Percentiles rank a stretch among this genome's conserved stretches.
Evolutionary conservation across 2,797 vertebrate genomes (phyloP).

Genomic region (Macropodus opercularis): DNA sequence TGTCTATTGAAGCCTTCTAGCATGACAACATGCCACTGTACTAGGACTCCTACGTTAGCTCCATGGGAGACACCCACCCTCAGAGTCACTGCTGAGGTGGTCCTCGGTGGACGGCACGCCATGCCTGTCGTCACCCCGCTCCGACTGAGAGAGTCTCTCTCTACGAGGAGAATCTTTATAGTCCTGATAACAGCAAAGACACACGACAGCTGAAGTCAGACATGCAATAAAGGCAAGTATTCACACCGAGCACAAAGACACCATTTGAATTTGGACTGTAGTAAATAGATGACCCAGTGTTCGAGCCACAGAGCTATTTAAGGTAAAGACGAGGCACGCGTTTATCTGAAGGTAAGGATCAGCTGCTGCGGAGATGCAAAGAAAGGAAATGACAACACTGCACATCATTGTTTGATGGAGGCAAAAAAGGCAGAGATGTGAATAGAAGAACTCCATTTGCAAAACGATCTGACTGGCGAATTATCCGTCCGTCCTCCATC

Average conservation of each 20-base stretch:
- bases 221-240: slow-evolving; percentile 16
- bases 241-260: slow-evolving; percentile 39
- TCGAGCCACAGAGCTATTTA: slow-evolving; percentile 58
- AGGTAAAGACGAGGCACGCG: slow-evolving; percentile 57
- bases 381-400: slow-evolving; percentile 48
- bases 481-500: slow-evolving; percentile 33
- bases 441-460: slow-evolving; percentile 44
- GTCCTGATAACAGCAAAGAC: slow-evolving; percentile 55
- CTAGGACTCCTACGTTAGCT: too few species aligned
- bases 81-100: slow-evolving; percentile 83
- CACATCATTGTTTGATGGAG: slow-evolving; percentile 51
- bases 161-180: slow-evolving; percentile 65
- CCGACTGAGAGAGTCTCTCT: slow-evolving; percentile 55
- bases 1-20: too few species aligned
- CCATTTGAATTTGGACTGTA: slow-evolving; percentile 44
- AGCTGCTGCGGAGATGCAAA: slow-evolving; percentile 72
- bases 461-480: slow-evolving; percentile 37
- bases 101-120: slow-evolving; percentile 69
- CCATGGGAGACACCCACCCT: slow-evolving; percentile 68
- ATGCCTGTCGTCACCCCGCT: slow-evolving; percentile 69
- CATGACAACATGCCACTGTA: too few species aligned
- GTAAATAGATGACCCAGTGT: slow-evolving; percentile 50
- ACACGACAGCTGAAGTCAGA: slow-evolving; percentile 30
- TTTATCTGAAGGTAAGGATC: too few species aligned
- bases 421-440: slow-evolving; percentile 27